Conservation (phyloP, 2,113 vertebrate genomes). For the Marcusenius ussheri region DNA sequence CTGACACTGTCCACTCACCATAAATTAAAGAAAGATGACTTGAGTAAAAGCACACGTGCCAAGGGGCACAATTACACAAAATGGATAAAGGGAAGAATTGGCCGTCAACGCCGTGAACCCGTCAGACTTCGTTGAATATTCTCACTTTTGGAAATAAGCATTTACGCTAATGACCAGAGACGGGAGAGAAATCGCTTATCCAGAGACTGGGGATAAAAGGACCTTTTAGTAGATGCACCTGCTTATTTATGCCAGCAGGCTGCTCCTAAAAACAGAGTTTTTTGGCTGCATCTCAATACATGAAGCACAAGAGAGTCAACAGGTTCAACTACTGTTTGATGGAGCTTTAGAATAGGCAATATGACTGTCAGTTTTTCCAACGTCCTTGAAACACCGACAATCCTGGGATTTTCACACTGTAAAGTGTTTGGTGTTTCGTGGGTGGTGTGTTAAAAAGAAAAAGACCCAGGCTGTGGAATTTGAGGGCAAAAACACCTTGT, state of each 20-base stretch:
- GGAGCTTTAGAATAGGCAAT: neutral
- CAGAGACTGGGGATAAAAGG: neutral
- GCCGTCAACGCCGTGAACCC: neutral
- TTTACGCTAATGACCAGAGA: neutral
- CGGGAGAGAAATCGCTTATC: neutral
- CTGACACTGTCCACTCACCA: neutral
- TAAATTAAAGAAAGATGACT: neutral
- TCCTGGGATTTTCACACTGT: neutral
- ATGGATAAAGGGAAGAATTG: neutral
- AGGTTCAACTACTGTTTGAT: neutral
- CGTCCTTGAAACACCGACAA: neutral
- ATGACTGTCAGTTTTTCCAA: neutral
- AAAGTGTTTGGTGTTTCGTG: neutral
- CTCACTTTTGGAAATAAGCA: neutral
- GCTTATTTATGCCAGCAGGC: neutral
- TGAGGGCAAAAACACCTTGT: neutral
- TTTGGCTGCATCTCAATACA: neutral
- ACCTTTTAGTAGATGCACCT: neutral
- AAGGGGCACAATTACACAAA: neutral
- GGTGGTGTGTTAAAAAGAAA: neutral
- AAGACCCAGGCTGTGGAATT: neutral
- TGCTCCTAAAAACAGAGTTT: neutral
- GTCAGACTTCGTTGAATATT: neutral
- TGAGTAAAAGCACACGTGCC: neutral
- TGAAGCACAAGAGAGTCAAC: neutral